Percentiles rank a stretch among this genome's conserved stretches.
These are phyloP conservation scores for Cydia strobilella DNA, from an alignment of 1,140 invertebrate genomes.

Conservation along the genomic window DNA sequence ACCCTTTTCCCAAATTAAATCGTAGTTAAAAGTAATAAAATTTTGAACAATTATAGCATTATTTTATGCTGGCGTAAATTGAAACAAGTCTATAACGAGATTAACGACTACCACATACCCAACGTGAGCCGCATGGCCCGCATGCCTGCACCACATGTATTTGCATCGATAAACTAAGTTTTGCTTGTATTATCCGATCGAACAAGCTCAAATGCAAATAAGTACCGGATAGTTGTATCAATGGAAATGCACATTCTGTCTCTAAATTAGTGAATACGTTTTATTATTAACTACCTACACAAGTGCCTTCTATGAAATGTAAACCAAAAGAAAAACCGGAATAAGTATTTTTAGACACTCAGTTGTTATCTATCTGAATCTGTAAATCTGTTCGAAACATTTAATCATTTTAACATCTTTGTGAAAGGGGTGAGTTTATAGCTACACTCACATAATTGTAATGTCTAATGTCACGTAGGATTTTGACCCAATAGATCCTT, in stretches of 20 bases:
- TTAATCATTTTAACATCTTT: no score
- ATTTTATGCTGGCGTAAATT: neutral
- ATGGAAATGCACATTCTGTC: neutral
- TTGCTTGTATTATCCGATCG: constrained; percentile 21
- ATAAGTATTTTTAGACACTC: no score
- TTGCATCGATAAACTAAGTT: constrained; percentile 23
- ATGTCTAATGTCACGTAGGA: no score
- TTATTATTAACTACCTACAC: neutral
- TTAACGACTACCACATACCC: neutral
- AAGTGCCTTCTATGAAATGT: neutral
- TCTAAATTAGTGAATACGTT: neutral
- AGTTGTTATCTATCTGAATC: no score
- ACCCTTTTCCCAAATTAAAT: neutral
- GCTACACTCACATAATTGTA: no score
- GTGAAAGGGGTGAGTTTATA: no score
- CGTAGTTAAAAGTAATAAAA: neutral
- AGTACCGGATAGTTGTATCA: constrained; percentile 7
- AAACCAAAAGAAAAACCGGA: no score
- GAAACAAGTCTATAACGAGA: neutral
- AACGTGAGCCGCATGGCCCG: neutral
- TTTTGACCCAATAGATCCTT: no score
- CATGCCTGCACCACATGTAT: constrained; percentile 13
- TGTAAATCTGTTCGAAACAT: no score
- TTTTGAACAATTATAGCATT: neutral
- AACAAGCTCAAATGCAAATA: constrained; percentile 28